These are phyloP conservation scores for Noctua pronuba DNA, from an alignment of 2,888 invertebrate species.

Conservation along the genomic window DNA sequence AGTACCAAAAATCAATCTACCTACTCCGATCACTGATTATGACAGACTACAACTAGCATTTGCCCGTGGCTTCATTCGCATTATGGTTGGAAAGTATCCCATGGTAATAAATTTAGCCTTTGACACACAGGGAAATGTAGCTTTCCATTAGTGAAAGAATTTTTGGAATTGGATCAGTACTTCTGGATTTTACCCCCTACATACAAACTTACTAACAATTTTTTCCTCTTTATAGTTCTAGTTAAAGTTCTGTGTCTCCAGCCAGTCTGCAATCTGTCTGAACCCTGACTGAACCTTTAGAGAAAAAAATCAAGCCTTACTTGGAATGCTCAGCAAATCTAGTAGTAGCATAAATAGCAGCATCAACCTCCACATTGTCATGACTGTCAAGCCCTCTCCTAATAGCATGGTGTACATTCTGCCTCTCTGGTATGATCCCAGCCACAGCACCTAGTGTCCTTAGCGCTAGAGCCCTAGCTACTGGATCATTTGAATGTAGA, in stretches of 20 bases:
- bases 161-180: not conserved
- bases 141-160: not conserved
- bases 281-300: not conserved
- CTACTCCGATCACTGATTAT: no score
- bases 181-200: not conserved
- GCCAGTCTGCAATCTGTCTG: not conserved
- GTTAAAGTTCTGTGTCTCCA: not conserved
- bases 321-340: constrained; percentile 98
- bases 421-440: constrained; percentile 97
- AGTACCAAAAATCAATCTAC: no score
- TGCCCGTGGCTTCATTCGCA: fast-evolving
- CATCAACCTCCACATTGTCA: constrained; percentile 98
- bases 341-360: constrained; percentile 98
- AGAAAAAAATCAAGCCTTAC: constrained; percentile 82
- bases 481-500: constrained; percentile 98
- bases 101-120: not conserved
- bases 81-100: not conserved
- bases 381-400: constrained; percentile 97
- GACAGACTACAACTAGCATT: no score
- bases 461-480: constrained; percentile 97
- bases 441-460: constrained; percentile 97
- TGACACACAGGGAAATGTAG: not conserved
- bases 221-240: not conserved
- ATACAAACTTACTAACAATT: not conserved
- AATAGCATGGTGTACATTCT: constrained; percentile 98